Percentiles rank a stretch among this genome's conserved stretches.
phyloP scores from a whole-genome alignment of 2,113 vertebrate genomes.

The Caretta caretta region DNA sequence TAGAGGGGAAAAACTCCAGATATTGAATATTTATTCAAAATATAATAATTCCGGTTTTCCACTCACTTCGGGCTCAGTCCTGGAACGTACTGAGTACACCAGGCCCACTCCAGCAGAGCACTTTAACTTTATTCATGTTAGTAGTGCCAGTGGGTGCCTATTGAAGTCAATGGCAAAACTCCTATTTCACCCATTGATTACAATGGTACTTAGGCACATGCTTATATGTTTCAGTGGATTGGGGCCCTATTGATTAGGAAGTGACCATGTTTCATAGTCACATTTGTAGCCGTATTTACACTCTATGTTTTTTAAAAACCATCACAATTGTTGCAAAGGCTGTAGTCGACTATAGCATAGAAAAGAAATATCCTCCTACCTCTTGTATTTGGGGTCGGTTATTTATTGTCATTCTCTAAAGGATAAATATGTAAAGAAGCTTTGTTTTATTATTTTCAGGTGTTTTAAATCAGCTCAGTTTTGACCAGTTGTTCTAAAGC shows the following conservation, averaged over 20 bases:
- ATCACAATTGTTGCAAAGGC: not conserved
- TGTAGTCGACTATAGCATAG: not conserved
- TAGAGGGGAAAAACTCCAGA: not conserved
- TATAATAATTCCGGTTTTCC: not conserved
- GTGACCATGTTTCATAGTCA: not conserved
- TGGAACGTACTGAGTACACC: not conserved
- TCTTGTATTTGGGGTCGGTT: constrained; percentile 21
- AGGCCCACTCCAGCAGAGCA: not conserved
- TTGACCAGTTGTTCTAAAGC: constrained; percentile 23
- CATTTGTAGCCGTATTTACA: constrained; percentile 31
- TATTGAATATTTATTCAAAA: no score
- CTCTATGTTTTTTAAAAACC: constrained; percentile 11
- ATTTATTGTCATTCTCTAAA: constrained; percentile 44
- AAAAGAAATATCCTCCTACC: constrained; percentile 23
- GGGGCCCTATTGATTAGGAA: not conserved
- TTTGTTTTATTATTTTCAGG: constrained; percentile 18
- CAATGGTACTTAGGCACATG: no score
- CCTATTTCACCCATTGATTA: no score
- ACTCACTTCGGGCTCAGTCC: not conserved
- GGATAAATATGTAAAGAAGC: constrained; percentile 24
- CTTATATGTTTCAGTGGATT: no score
- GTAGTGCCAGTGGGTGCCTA: not conserved
- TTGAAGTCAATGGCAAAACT: not conserved
- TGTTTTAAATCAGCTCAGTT: constrained; percentile 46
- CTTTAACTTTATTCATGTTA: accelerated